phyloP scores from a whole-genome alignment of 1,140 invertebrate species.

The Camponotus pennsylvanicus region DNA sequence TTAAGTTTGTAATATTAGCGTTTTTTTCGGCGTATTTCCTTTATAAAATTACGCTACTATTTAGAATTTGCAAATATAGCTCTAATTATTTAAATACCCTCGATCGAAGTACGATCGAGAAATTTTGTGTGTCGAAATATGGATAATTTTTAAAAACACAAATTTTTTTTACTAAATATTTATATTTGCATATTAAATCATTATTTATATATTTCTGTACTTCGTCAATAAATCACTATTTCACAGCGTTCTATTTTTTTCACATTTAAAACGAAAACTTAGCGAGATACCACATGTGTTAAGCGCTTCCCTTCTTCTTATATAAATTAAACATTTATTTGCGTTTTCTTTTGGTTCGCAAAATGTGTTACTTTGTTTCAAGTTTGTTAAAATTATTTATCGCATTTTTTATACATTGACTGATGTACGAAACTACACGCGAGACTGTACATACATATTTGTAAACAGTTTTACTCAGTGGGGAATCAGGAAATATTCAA shows the following conservation, averaged over 20 bases:
- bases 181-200: slow-evolving; percentile 83
- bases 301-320: slow-evolving; percentile 58
- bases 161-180: slow-evolving; percentile 82
- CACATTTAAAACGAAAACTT: slow-evolving; percentile 79
- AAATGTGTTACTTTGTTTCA: slow-evolving; percentile 37
- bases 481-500: slow-evolving; percentile 42
- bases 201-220: slow-evolving; percentile 82
- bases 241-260: slow-evolving; percentile 82
- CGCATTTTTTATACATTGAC: slow-evolving; percentile 48
- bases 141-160: slow-evolving; percentile 48
- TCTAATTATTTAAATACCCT: slow-evolving; percentile 44
- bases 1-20: slow-evolving; percentile 34
- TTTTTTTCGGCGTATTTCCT: slow-evolving; percentile 38
- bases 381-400: slow-evolving; percentile 45
- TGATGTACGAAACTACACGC: slow-evolving; percentile 45
- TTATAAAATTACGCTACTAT: slow-evolving; percentile 63
- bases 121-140: slow-evolving; percentile 30
- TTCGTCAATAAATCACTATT: slow-evolving; percentile 84
- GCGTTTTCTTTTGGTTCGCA: slow-evolving; percentile 26
- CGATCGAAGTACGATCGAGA: slow-evolving; percentile 37
- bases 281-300: slow-evolving; percentile 71
- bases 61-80: slow-evolving; percentile 61
- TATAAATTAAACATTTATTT: slow-evolving; percentile 69
- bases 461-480: neutral
- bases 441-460: slow-evolving; percentile 49